Evolutionary conservation across 1,140 invertebrate species (phyloP).

Genomic region (Philotrypesis tridentata): DNA sequence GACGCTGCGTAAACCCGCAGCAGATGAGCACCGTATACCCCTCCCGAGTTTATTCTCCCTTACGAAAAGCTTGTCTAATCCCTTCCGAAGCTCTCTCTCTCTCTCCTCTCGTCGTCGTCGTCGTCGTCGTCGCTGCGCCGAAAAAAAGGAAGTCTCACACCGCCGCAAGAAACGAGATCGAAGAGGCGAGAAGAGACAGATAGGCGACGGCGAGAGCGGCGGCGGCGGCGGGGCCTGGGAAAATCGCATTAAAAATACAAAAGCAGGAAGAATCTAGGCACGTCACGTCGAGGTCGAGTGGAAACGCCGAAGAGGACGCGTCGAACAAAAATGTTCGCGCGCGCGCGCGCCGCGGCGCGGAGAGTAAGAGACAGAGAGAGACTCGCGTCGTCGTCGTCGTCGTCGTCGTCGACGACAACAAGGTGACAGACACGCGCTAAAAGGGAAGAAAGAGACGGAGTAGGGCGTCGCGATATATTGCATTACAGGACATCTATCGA

Average conservation of each 20-base stretch:
- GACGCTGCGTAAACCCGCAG: too few relatives aligned
- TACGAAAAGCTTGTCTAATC: too few relatives aligned
- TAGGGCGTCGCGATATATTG: conserved; percentile 57
- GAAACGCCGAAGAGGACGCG: background rate
- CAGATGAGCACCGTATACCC: too few relatives aligned
- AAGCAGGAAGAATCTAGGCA: background rate
- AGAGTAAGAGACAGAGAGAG: conserved; percentile 12
- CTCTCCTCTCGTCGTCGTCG: too few relatives aligned
- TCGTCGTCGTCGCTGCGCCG: too few relatives aligned
- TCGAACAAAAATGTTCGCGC: background rate
- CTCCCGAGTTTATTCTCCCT: too few relatives aligned
- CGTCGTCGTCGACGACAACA: conserved; percentile 7
- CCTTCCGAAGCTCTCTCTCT: too few relatives aligned
- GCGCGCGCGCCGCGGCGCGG: background rate
- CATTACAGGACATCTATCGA: conserved; percentile 64
- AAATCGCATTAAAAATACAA: conserved; percentile 11
- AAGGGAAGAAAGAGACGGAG: conserved; percentile 16
- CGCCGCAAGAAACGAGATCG: background rate
- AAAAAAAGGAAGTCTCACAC: too few relatives aligned
- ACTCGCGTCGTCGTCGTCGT: background rate
- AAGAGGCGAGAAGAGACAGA: background rate
- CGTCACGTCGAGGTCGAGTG: background rate
- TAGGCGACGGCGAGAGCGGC: background rate
- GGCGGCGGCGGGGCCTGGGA: too few relatives aligned
- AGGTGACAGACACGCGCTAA: conserved; percentile 33